Base-by-base conservation (phyloP, 2,888 invertebrate species). In the Drosophila eohydei region DNA sequence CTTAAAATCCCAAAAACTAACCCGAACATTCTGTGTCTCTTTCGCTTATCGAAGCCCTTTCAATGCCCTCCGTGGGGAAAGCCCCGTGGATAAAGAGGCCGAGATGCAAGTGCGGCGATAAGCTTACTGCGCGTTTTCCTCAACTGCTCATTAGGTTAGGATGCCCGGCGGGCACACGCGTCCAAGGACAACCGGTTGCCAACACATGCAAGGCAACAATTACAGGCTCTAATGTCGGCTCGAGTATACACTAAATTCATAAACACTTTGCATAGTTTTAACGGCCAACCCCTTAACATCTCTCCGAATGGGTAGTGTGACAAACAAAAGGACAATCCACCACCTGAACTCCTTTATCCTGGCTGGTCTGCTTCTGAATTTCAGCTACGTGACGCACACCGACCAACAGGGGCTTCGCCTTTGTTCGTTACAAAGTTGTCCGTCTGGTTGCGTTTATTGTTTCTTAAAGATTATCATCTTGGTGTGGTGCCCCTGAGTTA, bases 251-350 rank as follows among this genome's bases (percentile, higher is more conserved):
- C 81, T 86, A 88, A 81, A 87, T 83, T 88, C 86, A 85, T 88
- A 91, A 91, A 90, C 88, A 89, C 89, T 90, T 91, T 88, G 80
- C 79, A 89, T 90, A 89, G 83, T 84, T 83, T 71, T 74, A 74
- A 77, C 57, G 67, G 67, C 67, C 71, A 77, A 82, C 54, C 71
- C 84, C 70, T 44, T 66, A 16, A 44, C 21, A 48, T 12, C 46
- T 21, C 48, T 30, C 55, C 43, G 44, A n/a, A 59, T 60, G 51
- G 73, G 57, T 74, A 79, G 71, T 76, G 81, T 75, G 70, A 76
- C 80, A 81, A 84, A 84, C 86, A 88, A 90, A 89, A 83, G 90
- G 81, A 73, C 67, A 43, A 41, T 51, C 71, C 69, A 58, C 67
- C 71, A 79, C 74, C 73, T 79, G 74, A 55, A 36, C 68, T 51